Percentiles rank a stretch among this genome's conserved stretches.
Evolutionary conservation across 2,113 vertebrate species (phyloP).

Genomic region (Hoplias malabaricus): DNA sequence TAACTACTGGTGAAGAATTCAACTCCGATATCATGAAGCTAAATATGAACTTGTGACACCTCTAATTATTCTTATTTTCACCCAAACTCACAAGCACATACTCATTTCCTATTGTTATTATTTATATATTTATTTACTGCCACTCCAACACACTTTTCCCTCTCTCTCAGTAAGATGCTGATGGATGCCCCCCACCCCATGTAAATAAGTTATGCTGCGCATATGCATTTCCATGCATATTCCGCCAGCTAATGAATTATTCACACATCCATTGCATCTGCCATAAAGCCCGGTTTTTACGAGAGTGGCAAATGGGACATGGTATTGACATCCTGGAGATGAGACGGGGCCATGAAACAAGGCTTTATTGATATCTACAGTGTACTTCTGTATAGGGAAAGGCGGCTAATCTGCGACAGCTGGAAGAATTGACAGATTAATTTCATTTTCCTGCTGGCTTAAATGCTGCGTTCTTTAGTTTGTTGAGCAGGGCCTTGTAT

Average conservation of each 20-base stretch:
- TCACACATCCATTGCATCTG: conserved; percentile 33
- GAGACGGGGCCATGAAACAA: conserved; percentile 51
- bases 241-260: conserved; percentile 40
- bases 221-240: conserved; percentile 40
- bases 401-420: conserved; percentile 56
- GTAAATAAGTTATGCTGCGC: conserved; percentile 34
- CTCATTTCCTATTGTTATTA: background rate
- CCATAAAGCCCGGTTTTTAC: conserved; percentile 43
- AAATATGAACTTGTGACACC: too few relatives aligned
- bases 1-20: too few relatives aligned
- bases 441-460: conserved; percentile 54
- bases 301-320: conserved; percentile 45
- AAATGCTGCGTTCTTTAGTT: conserved; percentile 62
- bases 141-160: background rate
- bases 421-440: conserved; percentile 61
- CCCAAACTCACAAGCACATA: too few relatives aligned
- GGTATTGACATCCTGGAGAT: conserved; percentile 48
- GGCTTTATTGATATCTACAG: conserved; percentile 54
- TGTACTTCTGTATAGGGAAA: conserved; percentile 46
- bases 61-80: too few relatives aligned
- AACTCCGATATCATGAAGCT: too few relatives aligned
- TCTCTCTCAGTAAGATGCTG: conserved; percentile 17
- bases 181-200: conserved; percentile 29
- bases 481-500: conserved; percentile 61
- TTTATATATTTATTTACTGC: background rate